A percentile compares a stretch with the other conserved stretches of the same genome.
Conservation (phyloP, 2,888 invertebrate species). For the Cartodere bifasciata region DNA sequence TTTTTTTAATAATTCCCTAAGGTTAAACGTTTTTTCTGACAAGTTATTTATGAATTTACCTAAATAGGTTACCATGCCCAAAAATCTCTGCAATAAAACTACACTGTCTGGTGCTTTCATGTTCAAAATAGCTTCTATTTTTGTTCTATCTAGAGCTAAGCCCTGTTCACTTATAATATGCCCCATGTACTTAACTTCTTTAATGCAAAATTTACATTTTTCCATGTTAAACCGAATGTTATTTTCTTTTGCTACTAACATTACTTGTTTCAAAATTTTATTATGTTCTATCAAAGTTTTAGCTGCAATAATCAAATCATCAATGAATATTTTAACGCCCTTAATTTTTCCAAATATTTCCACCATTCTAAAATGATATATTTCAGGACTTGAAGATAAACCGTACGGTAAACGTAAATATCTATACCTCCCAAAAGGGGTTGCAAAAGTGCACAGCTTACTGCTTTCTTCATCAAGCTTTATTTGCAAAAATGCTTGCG, state of each 20-base stretch:
- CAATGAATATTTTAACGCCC: conserved; percentile 11
- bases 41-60: too few relatives aligned
- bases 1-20: too few relatives aligned
- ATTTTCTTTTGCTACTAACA: conserved; percentile 9
- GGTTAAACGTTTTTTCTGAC: too few relatives aligned
- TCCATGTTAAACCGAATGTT: conserved; percentile 18
- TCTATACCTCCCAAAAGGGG: too few relatives aligned
- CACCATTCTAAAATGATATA: conserved; percentile 11
- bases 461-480: conserved; percentile 6
- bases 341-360: conserved; percentile 12
- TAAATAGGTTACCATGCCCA: too few relatives aligned
- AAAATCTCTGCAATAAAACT: too few relatives aligned
- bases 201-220: conserved; percentile 20
- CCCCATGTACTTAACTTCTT: conserved; percentile 20
- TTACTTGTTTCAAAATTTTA: too few relatives aligned
- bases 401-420: conserved; percentile 5
- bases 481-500: conserved; percentile 6
- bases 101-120: too few relatives aligned
- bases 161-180: conserved; percentile 11
- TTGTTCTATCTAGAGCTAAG: background rate
- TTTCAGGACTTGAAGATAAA: conserved; percentile 8
- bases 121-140: too few relatives aligned
- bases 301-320: conserved; percentile 11
- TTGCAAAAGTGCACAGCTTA: conserved; percentile 9
- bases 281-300: conserved; percentile 11